Percentiles rank a stretch among this genome's conserved stretches.
Evolutionary conservation across 2,888 invertebrate genomes (phyloP).

Genomic region (Carterocephalus palaemon): DNA sequence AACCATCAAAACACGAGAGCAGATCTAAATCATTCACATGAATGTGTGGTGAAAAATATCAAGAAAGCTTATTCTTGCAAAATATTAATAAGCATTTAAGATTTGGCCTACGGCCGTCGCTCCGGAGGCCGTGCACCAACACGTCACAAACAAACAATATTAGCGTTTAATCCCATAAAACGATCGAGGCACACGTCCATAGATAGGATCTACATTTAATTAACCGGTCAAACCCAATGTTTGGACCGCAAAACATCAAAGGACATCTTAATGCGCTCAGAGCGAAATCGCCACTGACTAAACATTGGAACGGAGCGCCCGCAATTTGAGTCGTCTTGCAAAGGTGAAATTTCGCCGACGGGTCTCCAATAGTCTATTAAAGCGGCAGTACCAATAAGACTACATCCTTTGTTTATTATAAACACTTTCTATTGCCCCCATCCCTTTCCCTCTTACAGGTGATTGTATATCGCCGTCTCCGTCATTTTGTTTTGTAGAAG

Average conservation of each 20-base stretch:
- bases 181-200: slow-evolving; percentile 53
- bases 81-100: too few species aligned
- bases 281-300: slow-evolving; percentile 64
- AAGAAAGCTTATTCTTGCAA: too few species aligned
- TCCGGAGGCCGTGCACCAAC: too few species aligned
- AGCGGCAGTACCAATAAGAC: slow-evolving; percentile 71
- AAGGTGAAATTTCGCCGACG: slow-evolving; percentile 58
- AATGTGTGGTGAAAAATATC: too few species aligned
- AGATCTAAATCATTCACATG: too few species aligned
- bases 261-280: slow-evolving; percentile 72
- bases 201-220: slow-evolving; percentile 64
- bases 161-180: slow-evolving; percentile 45
- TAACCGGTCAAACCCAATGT: slow-evolving; percentile 63
- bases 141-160: slow-evolving; percentile 44
- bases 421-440: slow-evolving; percentile 63
- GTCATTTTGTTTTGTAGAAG: slow-evolving; percentile 62
- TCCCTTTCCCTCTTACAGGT: slow-evolving; percentile 39
- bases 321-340: slow-evolving; percentile 59
- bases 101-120: too few species aligned
- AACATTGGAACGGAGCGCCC: slow-evolving; percentile 59
- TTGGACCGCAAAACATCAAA: slow-evolving; percentile 71
- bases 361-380: slow-evolving; percentile 68
- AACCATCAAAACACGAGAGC: too few species aligned
- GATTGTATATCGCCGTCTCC: slow-evolving; percentile 42
- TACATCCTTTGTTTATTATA: slow-evolving; percentile 77